A percentile compares a stretch with the other conserved stretches of the same genome.
Evolutionary conservation across 1,140 invertebrate genomes (phyloP).

Genomic region (Aphelenchoides besseyi): DNA sequence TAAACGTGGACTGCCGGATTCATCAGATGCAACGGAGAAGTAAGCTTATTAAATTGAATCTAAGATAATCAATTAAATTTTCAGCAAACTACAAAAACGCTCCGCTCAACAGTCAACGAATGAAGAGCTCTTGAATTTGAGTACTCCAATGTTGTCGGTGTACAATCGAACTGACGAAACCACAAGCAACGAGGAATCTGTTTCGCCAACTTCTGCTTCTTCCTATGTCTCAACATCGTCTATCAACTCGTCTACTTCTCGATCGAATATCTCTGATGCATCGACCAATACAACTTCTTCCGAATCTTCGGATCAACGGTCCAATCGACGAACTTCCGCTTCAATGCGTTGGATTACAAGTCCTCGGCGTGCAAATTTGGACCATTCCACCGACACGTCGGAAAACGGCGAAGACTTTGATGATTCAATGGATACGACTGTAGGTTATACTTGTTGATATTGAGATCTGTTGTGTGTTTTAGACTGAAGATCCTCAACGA

Average conservation of each 20-base stretch:
- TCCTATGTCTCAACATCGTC: background rate
- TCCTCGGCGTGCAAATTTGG: too few species aligned
- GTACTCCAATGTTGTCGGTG: background rate
- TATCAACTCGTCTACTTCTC: background rate
- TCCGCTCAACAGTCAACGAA: background rate
- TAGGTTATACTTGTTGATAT: background rate
- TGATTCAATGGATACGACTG: background rate
- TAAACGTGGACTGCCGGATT: background rate
- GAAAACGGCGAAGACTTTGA: background rate
- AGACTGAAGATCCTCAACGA: background rate
- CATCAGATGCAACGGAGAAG: background rate
- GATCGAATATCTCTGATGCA: background rate
- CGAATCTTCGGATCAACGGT: too few species aligned
- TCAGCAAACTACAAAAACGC: background rate
- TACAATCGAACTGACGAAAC: background rate
- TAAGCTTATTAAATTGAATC: background rate
- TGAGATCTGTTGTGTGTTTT: background rate
- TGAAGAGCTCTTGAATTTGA: background rate
- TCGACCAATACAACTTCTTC: background rate
- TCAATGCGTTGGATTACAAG: too few species aligned
- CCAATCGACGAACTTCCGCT: too few species aligned
- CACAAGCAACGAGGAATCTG: background rate
- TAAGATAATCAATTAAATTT: background rate
- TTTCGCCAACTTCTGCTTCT: background rate
- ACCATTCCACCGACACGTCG: background rate